These are phyloP conservation scores for Catharus bicknelli DNA, from an alignment of 2,113 vertebrate genomes.

Conservation along the genomic window DNA sequence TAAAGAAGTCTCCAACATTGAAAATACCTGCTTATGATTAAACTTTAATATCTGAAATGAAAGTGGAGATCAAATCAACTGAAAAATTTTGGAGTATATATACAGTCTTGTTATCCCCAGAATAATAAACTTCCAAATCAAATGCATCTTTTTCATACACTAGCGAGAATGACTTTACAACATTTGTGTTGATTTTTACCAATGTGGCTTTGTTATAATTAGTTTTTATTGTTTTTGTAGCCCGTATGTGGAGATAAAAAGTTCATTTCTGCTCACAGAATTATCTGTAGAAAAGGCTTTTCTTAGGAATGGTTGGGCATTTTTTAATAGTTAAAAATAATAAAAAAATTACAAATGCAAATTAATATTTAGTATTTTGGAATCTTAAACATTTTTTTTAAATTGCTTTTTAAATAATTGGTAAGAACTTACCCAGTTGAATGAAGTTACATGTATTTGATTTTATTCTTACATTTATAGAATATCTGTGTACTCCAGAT, in stretches of 20 bases:
- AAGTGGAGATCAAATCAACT: not conserved
- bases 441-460: not conserved
- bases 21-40: not conserved
- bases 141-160: not conserved
- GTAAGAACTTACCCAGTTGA: not conserved
- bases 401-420: not conserved
- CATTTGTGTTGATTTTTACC: not conserved
- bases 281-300: not conserved
- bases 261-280: not conserved
- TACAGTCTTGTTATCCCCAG: not conserved
- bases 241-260: not conserved
- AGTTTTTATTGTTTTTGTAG: not conserved
- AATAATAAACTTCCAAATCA: not conserved
- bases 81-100: not conserved
- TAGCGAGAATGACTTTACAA: not conserved
- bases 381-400: not conserved
- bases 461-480: not conserved
- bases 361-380: not conserved
- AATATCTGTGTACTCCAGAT: not conserved
- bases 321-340: not conserved
- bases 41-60: not conserved
- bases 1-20: not conserved
- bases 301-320: rapidly evolving
- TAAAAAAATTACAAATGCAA: not conserved
- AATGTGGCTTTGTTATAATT: not conserved